Conservation (phyloP, 2,797 vertebrate genomes). For the Prunella strophiata region DNA sequence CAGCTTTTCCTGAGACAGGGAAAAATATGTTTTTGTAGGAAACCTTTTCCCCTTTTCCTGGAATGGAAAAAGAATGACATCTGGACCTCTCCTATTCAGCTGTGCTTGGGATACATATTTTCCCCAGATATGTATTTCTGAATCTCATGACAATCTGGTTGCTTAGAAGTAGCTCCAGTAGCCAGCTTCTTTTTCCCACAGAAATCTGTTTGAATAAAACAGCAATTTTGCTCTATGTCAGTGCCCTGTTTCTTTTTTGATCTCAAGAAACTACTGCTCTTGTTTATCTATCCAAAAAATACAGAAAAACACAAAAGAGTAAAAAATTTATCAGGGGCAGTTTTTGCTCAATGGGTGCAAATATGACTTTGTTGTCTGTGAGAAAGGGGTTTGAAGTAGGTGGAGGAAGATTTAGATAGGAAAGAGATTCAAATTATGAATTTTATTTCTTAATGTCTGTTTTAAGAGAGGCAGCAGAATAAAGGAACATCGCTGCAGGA, state of each 20-base stretch:
- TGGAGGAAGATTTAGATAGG: background rate
- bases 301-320: background rate
- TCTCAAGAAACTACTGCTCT: background rate
- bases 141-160: background rate
- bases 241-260: background rate
- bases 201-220: background rate
- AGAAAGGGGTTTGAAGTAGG: background rate
- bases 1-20: slow-evolving; percentile 31
- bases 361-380: background rate
- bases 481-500: background rate
- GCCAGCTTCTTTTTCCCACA: slow-evolving; percentile 21
- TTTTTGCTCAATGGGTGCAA: background rate
- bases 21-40: slow-evolving; percentile 31
- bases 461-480: background rate
- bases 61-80: slow-evolving; percentile 43
- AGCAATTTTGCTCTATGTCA: background rate
- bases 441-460: background rate
- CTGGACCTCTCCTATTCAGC: slow-evolving; percentile 34
- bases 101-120: background rate
- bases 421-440: background rate
- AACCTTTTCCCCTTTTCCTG: slow-evolving; percentile 15
- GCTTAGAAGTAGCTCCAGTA: background rate
- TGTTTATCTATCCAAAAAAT: background rate
- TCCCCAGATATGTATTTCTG: background rate
- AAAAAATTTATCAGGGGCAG: background rate